Evolutionary conservation across 2,888 invertebrate species (phyloP), one percentile per base, ranked within the genome.

Genomic region (Apamea epomidion): DNA sequence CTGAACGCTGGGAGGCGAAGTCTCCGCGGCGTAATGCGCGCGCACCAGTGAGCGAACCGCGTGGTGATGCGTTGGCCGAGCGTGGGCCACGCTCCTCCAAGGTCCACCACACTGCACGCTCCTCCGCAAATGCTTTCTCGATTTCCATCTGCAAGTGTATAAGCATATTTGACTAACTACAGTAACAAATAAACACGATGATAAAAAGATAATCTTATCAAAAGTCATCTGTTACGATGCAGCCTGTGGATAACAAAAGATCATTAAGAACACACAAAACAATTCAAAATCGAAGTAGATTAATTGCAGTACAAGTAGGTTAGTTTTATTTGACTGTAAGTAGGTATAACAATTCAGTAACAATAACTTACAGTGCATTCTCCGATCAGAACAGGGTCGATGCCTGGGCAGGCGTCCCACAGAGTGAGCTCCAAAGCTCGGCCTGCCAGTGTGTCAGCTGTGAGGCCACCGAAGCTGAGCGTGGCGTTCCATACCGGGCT

Each of bases 401-500:
- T 98, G 89, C 98, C 98, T 0, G 98, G 98, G 89, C 98, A 98
- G 87, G 98, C 97, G 93, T 99, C 99, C 99, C 99, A 99, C 25
- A 99, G 97, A 29, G 99, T 99, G 32, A 99, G 98, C 92, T 99
- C 99, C 76, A 99, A 97, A 16, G 98, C 98, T 80, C 98, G 98
- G 81, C 98, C 98, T 95, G 98, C 98, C 70, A 99, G 96, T 91
- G 98, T 97, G 86, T 99, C 98, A 0, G 98, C 98, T 60, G 98
- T 98, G 29, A 99, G 98, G 60, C 98, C 98, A 3, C 98, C 97
- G 93, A 99, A 99, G 80, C 98, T 98, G 54, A 99, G 97, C 37
- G 99, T 99, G 32, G 99, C 99, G 94, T 99, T 99, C 99, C 99
- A 99, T 77, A 99, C 98, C 2, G 99, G 99, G 93, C 98, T 98